phyloP scores from a whole-genome alignment of 2,888 invertebrate species.

The Cosmia pyralina region DNA sequence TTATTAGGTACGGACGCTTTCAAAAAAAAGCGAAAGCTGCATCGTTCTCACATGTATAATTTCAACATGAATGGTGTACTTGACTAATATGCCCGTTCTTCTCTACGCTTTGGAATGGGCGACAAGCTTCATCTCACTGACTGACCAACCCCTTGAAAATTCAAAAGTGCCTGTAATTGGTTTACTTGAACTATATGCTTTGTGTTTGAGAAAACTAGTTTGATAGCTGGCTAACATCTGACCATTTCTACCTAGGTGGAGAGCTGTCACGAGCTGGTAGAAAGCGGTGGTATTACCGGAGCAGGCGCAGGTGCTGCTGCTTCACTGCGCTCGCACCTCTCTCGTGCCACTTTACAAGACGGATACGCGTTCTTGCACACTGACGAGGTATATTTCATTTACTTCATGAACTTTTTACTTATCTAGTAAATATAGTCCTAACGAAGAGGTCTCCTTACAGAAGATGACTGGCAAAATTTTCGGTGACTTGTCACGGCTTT shows the following conservation, averaged over 20 bases:
- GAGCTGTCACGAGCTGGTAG: constrained; percentile 84
- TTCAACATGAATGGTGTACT: no score
- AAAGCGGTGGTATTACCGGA: constrained; percentile 74
- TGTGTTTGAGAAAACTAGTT: no score
- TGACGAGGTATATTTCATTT: constrained; percentile 77
- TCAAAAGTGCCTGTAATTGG: no score
- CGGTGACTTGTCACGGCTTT: background rate
- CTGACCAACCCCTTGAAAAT: no score
- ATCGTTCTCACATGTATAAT: no score
- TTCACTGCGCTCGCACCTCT: constrained; percentile 79
- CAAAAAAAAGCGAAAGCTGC: no score
- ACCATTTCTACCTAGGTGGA: constrained; percentile 82
- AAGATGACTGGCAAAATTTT: background rate
- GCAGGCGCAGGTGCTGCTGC: constrained; percentile 71
- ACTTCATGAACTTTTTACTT: background rate
- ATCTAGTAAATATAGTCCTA: background rate
- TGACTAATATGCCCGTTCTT: no score
- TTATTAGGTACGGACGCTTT: no score
- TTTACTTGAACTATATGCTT: no score
- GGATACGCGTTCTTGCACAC: constrained; percentile 84
- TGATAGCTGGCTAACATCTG: background rate
- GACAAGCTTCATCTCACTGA: no score
- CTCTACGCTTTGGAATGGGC: no score
- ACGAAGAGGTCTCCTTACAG: no score
- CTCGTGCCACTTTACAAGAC: constrained; percentile 78